Conservation (phyloP, 2,797 vertebrate genomes). For the Acrossocheilus wenchowensis region DNA sequence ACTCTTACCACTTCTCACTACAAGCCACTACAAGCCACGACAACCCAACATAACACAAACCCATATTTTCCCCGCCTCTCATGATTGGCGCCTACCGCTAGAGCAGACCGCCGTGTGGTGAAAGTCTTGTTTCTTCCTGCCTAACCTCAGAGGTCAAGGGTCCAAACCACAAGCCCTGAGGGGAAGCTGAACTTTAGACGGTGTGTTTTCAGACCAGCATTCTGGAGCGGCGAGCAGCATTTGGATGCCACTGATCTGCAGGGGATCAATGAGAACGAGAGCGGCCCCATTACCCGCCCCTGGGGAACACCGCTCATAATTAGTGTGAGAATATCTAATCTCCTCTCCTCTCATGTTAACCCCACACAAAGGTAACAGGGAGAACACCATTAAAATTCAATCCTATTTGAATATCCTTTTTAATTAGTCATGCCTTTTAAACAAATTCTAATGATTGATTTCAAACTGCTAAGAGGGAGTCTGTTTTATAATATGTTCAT, state of each 20-base stretch:
- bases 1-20: slow-evolving; percentile 9
- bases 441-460: slow-evolving; percentile 85
- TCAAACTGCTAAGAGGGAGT: slow-evolving; percentile 77
- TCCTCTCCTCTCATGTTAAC: slow-evolving; percentile 85
- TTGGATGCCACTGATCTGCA: slow-evolving; percentile 47
- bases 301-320: slow-evolving; percentile 81
- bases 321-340: slow-evolving; percentile 87
- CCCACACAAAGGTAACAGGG: slow-evolving; percentile 83
- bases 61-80: slow-evolving; percentile 11
- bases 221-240: slow-evolving; percentile 63
- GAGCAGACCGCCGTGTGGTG: slow-evolving; percentile 73
- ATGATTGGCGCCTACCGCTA: not conserved
- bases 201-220: slow-evolving; percentile 47
- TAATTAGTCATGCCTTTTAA: slow-evolving; percentile 88
- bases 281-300: slow-evolving; percentile 73
- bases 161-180: slow-evolving; percentile 68
- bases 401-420: slow-evolving; percentile 83
- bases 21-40: slow-evolving; percentile 17
- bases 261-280: slow-evolving; percentile 60
- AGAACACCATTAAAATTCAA: slow-evolving; percentile 83
- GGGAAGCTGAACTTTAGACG: slow-evolving; percentile 59
- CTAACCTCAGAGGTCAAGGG: slow-evolving; percentile 79
- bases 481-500: slow-evolving; percentile 76
- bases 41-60: slow-evolving; percentile 17
- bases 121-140: slow-evolving; percentile 64